These are phyloP conservation scores for Telenomus remus DNA, from an alignment of 1,140 invertebrate genomes.

Conservation along the genomic window DNA sequence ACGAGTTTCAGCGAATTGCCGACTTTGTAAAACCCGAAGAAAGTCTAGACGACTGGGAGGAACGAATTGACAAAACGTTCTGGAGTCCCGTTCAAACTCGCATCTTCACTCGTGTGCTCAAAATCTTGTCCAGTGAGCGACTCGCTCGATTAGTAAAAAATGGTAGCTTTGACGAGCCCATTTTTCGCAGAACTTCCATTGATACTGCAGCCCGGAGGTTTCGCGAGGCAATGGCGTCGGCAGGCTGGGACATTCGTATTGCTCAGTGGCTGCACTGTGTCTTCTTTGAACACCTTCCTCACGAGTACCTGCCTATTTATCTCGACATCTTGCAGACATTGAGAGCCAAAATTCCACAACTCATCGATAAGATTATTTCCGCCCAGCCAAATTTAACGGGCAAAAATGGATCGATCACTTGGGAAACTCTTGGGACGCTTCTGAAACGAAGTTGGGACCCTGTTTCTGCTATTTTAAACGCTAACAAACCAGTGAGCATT, in stretches of 20 bases:
- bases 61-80: constrained; percentile 78
- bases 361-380: constrained; percentile 85
- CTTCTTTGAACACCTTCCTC: constrained; percentile 82
- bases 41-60: constrained; percentile 82
- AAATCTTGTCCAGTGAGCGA: constrained; percentile 83
- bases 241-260: constrained; percentile 82
- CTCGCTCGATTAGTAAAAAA: constrained; percentile 80
- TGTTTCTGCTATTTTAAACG: constrained; percentile 75
- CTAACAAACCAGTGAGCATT: constrained; percentile 77
- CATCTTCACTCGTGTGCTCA: constrained; percentile 81
- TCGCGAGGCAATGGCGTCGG: constrained; percentile 80
- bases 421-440: constrained; percentile 80
- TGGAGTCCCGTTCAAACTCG: constrained; percentile 82
- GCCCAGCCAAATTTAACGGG: constrained; percentile 72
- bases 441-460: constrained; percentile 89
- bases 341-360: constrained; percentile 83
- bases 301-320: constrained; percentile 83
- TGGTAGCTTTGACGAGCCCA: constrained; percentile 78
- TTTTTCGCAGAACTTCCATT: constrained; percentile 81
- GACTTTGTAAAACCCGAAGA: constrained; percentile 79
- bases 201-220: constrained; percentile 84
- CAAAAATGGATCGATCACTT: constrained; percentile 70
- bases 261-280: constrained; percentile 87
- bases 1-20: constrained; percentile 82
- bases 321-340: constrained; percentile 87